A percentile compares a stretch with the other conserved stretches of the same genome.
phyloP scores from a whole-genome alignment of 2,797 vertebrate species.

The Acropternis orthonyx region DNA sequence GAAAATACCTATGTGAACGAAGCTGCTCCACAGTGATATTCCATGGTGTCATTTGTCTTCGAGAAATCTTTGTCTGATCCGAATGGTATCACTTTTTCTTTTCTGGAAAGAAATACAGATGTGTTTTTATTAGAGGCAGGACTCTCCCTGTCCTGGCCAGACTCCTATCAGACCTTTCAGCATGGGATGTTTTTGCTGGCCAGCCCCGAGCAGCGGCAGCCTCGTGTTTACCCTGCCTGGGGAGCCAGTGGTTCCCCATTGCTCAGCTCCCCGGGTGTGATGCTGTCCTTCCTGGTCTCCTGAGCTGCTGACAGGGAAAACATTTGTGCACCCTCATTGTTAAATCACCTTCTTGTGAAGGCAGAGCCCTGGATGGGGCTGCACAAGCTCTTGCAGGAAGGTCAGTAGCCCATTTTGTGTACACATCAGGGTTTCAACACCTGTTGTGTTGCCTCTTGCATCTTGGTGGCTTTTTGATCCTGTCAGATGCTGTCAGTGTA shows the following conservation, averaged over 20 bases:
- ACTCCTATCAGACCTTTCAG: conserved; percentile 31
- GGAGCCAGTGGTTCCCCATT: not conserved
- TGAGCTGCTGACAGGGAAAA: not conserved
- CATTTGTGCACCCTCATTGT: not conserved
- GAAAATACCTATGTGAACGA: rapidly evolving
- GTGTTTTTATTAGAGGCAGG: conserved; percentile 27
- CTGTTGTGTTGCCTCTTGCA: not conserved
- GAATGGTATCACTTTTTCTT: not conserved
- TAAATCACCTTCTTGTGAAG: not conserved
- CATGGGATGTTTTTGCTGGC: conserved; percentile 28
- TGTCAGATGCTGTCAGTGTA: not conserved
- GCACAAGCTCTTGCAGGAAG: not conserved
- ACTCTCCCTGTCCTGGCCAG: not conserved
- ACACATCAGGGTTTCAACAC: rapidly evolving
- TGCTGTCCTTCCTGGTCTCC: conserved; percentile 15
- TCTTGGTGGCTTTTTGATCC: not conserved
- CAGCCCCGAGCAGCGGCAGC: not conserved
- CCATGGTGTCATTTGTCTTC: not conserved
- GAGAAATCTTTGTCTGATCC: not conserved
- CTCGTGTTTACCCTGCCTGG: conserved; percentile 8
- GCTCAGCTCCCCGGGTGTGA: not conserved
- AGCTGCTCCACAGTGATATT: not conserved
- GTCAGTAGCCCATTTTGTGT: not conserved
- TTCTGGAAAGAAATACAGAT: not conserved
- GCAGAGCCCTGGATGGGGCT: not conserved